Percentiles rank a stretch among this genome's conserved stretches.
Conservation (phyloP, 2,888 invertebrate genomes). For the Eilema sororculum region DNA sequence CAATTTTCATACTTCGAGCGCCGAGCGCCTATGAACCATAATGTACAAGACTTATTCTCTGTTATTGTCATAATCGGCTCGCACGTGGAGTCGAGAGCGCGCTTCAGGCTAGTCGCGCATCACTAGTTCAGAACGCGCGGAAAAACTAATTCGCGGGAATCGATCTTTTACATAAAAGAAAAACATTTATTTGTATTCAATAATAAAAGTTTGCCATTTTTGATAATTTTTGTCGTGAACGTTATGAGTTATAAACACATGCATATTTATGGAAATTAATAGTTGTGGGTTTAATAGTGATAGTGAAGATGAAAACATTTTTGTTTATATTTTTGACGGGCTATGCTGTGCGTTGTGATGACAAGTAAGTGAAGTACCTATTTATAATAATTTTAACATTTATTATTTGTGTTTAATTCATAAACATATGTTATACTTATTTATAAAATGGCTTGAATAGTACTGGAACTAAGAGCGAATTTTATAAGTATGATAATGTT, state of each 20-base stretch:
- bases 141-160: slow-evolving; percentile 60
- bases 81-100: slow-evolving; percentile 60
- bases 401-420: no score
- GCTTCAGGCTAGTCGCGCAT: slow-evolving; percentile 50
- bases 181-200: not conserved
- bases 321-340: slow-evolving; percentile 68
- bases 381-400: not conserved
- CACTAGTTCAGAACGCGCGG: slow-evolving; percentile 45
- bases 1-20: slow-evolving; percentile 23
- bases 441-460: not conserved
- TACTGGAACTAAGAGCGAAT: not conserved
- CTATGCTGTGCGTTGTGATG: slow-evolving; percentile 72
- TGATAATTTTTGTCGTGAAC: not conserved
- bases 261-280: slow-evolving; percentile 15
- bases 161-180: slow-evolving; percentile 10
- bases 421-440: no score
- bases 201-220: not conserved
- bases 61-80: slow-evolving; percentile 54
- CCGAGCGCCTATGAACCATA: not conserved
- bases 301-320: slow-evolving; percentile 63
- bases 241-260: not conserved
- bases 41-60: no score
- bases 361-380: slow-evolving; percentile 61
- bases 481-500: not conserved
- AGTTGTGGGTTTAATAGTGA: slow-evolving; percentile 18